These are phyloP conservation scores for Erpetoichthys calabaricus DNA, from an alignment of 2,797 vertebrate genomes.

Conservation along the genomic window DNA sequence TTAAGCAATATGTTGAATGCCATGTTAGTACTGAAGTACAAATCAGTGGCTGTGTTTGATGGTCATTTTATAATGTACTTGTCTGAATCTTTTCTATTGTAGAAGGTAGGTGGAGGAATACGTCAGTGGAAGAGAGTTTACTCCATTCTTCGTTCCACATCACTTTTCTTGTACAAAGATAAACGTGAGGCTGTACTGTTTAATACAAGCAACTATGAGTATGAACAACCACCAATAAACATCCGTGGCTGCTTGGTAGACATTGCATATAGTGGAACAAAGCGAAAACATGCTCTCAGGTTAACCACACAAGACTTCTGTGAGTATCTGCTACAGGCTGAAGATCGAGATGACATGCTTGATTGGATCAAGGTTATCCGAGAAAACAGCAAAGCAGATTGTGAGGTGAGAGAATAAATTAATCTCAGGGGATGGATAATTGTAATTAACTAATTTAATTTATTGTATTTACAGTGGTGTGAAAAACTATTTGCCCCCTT, in stretches of 20 bases:
- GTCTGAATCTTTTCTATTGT: conserved; percentile 17
- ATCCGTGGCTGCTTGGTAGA: conserved; percentile 93
- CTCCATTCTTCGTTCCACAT: conserved; percentile 75
- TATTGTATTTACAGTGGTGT: too few species aligned
- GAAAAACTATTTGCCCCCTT: too few species aligned
- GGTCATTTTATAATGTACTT: background rate
- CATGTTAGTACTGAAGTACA: background rate
- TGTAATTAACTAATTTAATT: conserved; percentile 1
- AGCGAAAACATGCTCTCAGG: conserved; percentile 84
- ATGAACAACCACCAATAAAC: conserved; percentile 81
- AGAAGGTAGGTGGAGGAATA: conserved; percentile 89
- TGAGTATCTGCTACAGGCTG: conserved; percentile 97
- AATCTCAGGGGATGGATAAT: conserved; percentile 1
- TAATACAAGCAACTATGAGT: conserved; percentile 63
- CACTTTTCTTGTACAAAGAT: conserved; percentile 89
- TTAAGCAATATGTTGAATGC: too few species aligned
- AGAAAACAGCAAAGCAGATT: conserved; percentile 90
- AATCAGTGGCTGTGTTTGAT: background rate
- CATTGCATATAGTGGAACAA: conserved; percentile 96
- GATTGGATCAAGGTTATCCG: conserved; percentile 90
- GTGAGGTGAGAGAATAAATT: conserved; percentile 62
- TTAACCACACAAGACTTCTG: conserved; percentile 97
- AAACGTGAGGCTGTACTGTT: conserved; percentile 76
- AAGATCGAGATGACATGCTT: conserved; percentile 95
- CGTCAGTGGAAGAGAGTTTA: conserved; percentile 91